Base-by-base conservation (phyloP, 2,113 vertebrate genomes). In the Sinocyclocheilus anophthalmus region DNA sequence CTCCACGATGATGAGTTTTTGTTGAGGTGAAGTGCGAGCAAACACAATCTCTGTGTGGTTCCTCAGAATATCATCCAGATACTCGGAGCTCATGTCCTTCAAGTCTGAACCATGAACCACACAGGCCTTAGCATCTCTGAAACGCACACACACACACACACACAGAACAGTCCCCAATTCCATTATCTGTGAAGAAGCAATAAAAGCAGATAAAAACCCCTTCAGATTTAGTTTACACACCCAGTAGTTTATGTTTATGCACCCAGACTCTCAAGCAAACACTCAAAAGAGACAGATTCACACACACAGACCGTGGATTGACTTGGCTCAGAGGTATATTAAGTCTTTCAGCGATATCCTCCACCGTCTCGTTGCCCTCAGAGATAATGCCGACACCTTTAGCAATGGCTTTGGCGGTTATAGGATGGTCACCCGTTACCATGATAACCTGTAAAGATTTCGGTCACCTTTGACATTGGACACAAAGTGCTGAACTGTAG, bases 1-100 rank as follows among this genome's bases (percentile, higher is more conserved):
- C 92, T 98, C 97, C 53, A 98, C 97, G 0, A 98, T 98, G 93
- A 99, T 98, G 87, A 99, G 97, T 73, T 97, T 98, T 94, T 98
- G 97, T 91, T 98, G 97, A 0, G 97, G 97, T 1, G 97, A 99
- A 0, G 97, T 98, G 73, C 97, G 95, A 12, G 97, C 97, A 0
- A 98, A 99, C 76, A 98, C 97, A 0, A 98, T 98, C 95, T 98
- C 97, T 0, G 96, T 98, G 94, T 98, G 97, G 93, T 98, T 96
- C 91, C 90, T 94, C 73, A 98, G 95, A 92, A 98, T 91, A 92
- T 98, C 96, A 0, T 99, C 97, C 86, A 98, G 93, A 85, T 97
- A 96, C 91, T 97, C 97, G 0, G 92, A 0, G 0, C 91, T 95
- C 97, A 98, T 97, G 88, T 98, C 97, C 93, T 98, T 99, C 85